Evolutionary conservation across 2,113 vertebrate species (phyloP), one percentile per base, ranked within the genome.

Genomic region (Lophura nycthemera): DNA sequence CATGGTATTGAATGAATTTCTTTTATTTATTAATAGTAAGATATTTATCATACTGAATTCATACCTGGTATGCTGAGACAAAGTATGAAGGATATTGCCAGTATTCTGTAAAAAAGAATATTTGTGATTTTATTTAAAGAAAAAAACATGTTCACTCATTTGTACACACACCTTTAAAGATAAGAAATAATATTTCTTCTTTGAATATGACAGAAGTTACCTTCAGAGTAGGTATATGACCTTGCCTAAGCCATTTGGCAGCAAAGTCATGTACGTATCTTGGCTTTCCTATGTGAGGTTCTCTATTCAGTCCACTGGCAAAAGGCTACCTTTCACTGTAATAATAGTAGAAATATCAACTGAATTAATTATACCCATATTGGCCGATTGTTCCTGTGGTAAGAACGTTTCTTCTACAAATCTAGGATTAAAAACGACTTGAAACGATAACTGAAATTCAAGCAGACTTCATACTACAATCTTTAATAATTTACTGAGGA

Each of bases 21-120:
- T 77, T 92, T 84, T 29, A 61, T 40, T 83, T 48, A 69, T 36
- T 89, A 83, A 54, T 29, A 72, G 40, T 80, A 57, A 57, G 34
- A 89, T 32, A 90, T 86, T 60, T 38, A 83, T 34, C 47, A 60
- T 34, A 48, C 63, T 89, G 92, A 93, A 40, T 88, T 93, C 97
- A 95, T 54, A 99, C 99, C 99, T 98, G 64, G 98, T 98, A 56
- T 99, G 98, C 83, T 98, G 98, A 85, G 97, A 98, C 97, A 99
- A 92, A 67, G 94, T 98, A 87, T 98, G 95, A 83, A 98, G 98
- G 85, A 96, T 96, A 70, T 79, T 97, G 88, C 98, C 98, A 86
- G 96, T 97, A 77, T 93, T 98, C 99, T 99, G 97, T 54, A 91
- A 92, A 88, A 96, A 87, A 96, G 71, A 72, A 83, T 43, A 84